phyloP scores from a whole-genome alignment of 2,113 vertebrate genomes.

The Rhabdomys dilectus region DNA sequence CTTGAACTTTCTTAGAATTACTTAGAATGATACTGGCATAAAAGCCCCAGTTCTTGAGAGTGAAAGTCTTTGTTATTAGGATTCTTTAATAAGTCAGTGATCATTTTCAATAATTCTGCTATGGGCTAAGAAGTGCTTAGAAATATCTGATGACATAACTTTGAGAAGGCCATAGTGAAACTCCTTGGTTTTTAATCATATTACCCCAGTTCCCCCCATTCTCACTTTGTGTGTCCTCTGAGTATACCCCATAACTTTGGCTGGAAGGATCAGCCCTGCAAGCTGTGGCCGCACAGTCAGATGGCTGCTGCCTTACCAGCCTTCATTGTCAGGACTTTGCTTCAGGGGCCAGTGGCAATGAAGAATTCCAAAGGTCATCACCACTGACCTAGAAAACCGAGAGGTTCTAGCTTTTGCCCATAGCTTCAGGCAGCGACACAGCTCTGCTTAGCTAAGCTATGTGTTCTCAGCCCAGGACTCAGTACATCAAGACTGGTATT shows the following conservation, averaged over 20 bases:
- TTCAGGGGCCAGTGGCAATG: not conserved
- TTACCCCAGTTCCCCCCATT: not conserved
- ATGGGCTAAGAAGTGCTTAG: not conserved
- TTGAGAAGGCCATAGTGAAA: conserved; percentile 23
- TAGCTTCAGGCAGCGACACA: not conserved
- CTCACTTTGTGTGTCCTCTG: not conserved
- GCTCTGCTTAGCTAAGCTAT: not conserved
- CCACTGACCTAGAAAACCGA: conserved; percentile 56
- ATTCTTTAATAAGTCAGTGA: not conserved
- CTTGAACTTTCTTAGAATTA: conserved; percentile 3
- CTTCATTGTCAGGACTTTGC: not conserved
- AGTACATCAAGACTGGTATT: not conserved
- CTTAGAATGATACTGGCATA: not conserved
- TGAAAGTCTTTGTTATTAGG: not conserved
- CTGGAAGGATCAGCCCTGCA: not conserved
- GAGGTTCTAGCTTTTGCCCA: conserved; percentile 48
- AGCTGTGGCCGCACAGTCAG: not conserved
- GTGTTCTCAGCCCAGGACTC: not conserved
- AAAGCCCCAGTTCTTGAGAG: not conserved
- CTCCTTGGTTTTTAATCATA: not conserved
- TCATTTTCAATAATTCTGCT: not conserved
- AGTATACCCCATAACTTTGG: not conserved
- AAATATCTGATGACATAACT: conserved; percentile 1
- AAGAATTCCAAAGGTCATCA: conserved; percentile 49
- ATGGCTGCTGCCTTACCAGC: not conserved